A percentile compares a stretch with the other conserved stretches of the same genome.
Evolutionary conservation across 2,797 vertebrate species (phyloP).

Genomic region (Pitangus sulphuratus): DNA sequence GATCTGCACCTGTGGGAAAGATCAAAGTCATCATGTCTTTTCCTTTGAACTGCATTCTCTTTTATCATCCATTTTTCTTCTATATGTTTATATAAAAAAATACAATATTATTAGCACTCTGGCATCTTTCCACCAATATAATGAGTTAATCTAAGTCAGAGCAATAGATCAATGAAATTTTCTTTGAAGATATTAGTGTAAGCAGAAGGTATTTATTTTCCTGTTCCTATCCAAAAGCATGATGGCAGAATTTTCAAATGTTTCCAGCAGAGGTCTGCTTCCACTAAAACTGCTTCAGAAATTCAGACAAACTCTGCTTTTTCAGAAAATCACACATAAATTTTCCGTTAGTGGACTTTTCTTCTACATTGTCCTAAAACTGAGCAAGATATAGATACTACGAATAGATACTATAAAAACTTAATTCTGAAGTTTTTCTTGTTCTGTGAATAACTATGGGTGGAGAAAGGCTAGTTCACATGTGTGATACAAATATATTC

Average conservation of each 20-base stretch:
- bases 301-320: background rate
- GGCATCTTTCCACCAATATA: background rate
- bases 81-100: slow-evolving; percentile 7
- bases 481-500: background rate
- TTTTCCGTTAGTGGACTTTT: background rate
- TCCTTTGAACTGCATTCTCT: slow-evolving; percentile 63
- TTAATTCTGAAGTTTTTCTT: background rate
- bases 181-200: background rate
- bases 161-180: background rate
- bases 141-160: slow-evolving; percentile 21
- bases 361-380: background rate
- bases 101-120: background rate
- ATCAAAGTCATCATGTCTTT: slow-evolving; percentile 45
- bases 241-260: background rate
- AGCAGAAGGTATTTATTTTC: background rate
- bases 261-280: background rate
- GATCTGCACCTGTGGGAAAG: slow-evolving; percentile 51
- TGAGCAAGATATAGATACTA: background rate
- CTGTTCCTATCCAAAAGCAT: background rate
- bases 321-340: background rate
- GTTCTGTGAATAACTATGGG: background rate
- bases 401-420: background rate
- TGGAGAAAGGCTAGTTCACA: background rate
- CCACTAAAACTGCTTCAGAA: background rate
- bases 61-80: slow-evolving; percentile 51